Base-by-base conservation (phyloP, 2,797 vertebrate genomes). In the Lindbergichthys nudifrons region DNA sequence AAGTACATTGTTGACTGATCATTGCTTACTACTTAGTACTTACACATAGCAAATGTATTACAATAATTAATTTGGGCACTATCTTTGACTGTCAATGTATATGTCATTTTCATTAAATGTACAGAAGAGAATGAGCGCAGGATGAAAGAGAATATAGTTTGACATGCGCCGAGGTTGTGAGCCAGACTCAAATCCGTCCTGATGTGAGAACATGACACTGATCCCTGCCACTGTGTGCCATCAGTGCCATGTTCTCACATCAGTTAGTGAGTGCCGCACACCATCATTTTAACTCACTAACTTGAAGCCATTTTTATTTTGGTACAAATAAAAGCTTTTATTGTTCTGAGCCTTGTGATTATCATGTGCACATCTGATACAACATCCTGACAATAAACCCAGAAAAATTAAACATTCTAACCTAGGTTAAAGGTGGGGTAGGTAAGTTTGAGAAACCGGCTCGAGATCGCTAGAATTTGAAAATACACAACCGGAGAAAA, bases 121-220 rank as follows among this genome's bases (percentile, higher is more conserved):
- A 9, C 42, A 45, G 77, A 32, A 50, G 26, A 80, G 69, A 88
- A 70, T 70, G 69, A 79, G 60, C 57, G 65, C 23, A 18, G 79
- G 80, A 82, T 86, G 69, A 82, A 86, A 89, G 75, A 58, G 79
- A 83, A 88, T 75, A 56, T 60, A 57, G 72, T 70, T 72, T 69
- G 70, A 75, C 70, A 60, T 47, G 62, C 7, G 4, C 65, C 51
- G 75, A 69, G 77, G 77, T 79, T 81, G 73, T 70, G 75, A 84
- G 81, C 64, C 70, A 73, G 70, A 77, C 74, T 87, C 74, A 62
- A 70, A 82, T 70, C 73, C 65, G 53, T 16, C 51, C 66, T 65
- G 77, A 80, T 78, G 70, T 70, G 70, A 73, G 59, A 73, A 88
- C 82, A 83, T 83, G 82, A 77, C 76, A 77, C 54, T 56, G 58